A percentile compares a stretch with the other conserved stretches of the same genome.
Conservation (phyloP, 2,113 vertebrate species). For the Sceloporus undulatus region DNA sequence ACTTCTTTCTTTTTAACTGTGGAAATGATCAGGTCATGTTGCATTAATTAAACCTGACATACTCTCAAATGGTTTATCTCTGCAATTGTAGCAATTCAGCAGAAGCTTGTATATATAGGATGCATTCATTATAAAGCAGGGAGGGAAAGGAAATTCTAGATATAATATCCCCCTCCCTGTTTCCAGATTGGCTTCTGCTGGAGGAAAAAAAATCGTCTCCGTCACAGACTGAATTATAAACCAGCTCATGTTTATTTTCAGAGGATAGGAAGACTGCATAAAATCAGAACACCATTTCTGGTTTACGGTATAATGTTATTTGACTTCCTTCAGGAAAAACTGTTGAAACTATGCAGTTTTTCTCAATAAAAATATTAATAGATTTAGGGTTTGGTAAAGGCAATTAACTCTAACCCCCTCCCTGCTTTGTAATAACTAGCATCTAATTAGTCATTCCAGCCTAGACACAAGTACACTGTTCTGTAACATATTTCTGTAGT, state of each 20-base stretch:
- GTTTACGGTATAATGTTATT: conserved; percentile 44
- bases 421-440: conserved; percentile 26
- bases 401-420: conserved; percentile 50
- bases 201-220: conserved; percentile 46
- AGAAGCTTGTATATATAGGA: conserved; percentile 62
- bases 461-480: conserved; percentile 50
- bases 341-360: neutral
- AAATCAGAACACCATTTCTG: conserved; percentile 57
- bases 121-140: conserved; percentile 55
- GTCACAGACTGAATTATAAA: conserved; percentile 65
- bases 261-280: conserved; percentile 47
- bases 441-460: conserved; percentile 36
- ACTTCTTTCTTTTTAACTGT: conserved; percentile 81
- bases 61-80: conserved; percentile 81
- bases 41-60: conserved; percentile 83
- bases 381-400: conserved; percentile 33
- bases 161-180: conserved; percentile 37
- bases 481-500: conserved; percentile 26
- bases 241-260: conserved; percentile 59
- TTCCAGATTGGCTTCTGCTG: conserved; percentile 44
- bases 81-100: conserved; percentile 74
- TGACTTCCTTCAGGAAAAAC: conserved; percentile 44
- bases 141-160: conserved; percentile 41
- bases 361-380: conserved; percentile 45
- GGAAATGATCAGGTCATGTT: conserved; percentile 82